Evolutionary conservation across 1,140 invertebrate species (phyloP).

Genomic region (Aricia agestis): DNA sequence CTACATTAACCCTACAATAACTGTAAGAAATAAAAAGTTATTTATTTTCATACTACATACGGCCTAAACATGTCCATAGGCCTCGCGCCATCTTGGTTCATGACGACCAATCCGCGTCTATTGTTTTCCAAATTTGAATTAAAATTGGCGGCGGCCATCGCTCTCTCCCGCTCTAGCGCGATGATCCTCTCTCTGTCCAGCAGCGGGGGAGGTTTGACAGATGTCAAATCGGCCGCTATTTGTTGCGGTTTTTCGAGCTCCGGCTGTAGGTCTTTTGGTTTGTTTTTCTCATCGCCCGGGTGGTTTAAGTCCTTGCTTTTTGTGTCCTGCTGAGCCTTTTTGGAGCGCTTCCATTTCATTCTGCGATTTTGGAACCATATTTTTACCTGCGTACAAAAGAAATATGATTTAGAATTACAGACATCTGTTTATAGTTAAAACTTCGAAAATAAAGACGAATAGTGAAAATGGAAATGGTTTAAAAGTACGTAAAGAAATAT

Average conservation of each 20-base stretch:
- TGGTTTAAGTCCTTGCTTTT: slow-evolving; percentile 58
- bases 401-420: slow-evolving; percentile 5
- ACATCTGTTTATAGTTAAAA: background rate
- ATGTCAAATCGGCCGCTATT: slow-evolving; percentile 65
- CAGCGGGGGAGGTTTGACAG: slow-evolving; percentile 62
- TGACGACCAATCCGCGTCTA: slow-evolving; percentile 62
- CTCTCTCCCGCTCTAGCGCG: slow-evolving; percentile 64
- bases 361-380: slow-evolving; percentile 97
- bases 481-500: background rate
- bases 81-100: slow-evolving; percentile 68
- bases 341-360: slow-evolving; percentile 97
- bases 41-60: slow-evolving; percentile 73
- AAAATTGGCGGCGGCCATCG: slow-evolving; percentile 68
- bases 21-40: slow-evolving; percentile 45
- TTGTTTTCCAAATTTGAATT: slow-evolving; percentile 72
- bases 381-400: slow-evolving; percentile 84
- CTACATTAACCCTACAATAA: slow-evolving; percentile 8
- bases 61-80: slow-evolving; percentile 74
- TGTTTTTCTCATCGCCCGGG: slow-evolving; percentile 54
- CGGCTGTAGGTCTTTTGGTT: slow-evolving; percentile 47
- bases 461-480: background rate
- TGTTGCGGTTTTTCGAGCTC: slow-evolving; percentile 53
- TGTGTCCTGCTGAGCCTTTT: slow-evolving; percentile 92
- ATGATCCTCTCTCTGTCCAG: slow-evolving; percentile 73
- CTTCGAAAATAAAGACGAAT: background rate